These are phyloP conservation scores for Apodemia duryi DNA, from an alignment of 2,888 invertebrate genomes.

Conservation along the genomic window DNA sequence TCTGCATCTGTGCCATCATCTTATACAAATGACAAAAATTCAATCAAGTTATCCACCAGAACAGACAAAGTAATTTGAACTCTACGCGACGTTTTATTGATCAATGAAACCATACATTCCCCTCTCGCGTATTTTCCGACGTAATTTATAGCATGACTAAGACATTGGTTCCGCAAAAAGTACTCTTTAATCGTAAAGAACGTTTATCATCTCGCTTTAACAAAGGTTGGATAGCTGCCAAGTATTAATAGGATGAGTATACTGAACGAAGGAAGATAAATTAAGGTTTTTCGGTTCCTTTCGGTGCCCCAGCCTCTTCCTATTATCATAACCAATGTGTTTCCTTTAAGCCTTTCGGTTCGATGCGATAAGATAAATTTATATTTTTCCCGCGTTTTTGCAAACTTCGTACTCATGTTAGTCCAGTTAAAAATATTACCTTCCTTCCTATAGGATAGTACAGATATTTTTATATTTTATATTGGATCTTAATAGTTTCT, in stretches of 20 bases:
- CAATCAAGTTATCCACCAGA: not conserved
- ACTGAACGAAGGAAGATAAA: not conserved
- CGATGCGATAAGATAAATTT: too few species aligned
- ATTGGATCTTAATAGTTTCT: too few species aligned
- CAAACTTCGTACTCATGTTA: too few species aligned
- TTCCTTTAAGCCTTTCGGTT: too few species aligned
- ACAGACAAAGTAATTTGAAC: slow-evolving; percentile 1
- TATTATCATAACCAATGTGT: too few species aligned
- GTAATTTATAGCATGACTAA: slow-evolving; percentile 12
- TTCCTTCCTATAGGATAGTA: too few species aligned
- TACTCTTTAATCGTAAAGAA: not conserved
- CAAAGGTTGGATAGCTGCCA: not conserved
- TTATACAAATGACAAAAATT: not conserved
- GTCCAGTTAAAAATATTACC: too few species aligned
- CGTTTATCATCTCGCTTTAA: not conserved
- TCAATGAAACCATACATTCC: slow-evolving; percentile 10
- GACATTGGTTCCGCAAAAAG: slow-evolving; percentile 7
- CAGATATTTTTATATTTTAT: too few species aligned
- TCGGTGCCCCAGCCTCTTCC: too few species aligned
- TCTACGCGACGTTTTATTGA: not conserved
- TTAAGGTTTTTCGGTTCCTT: not conserved
- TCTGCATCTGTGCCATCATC: too few species aligned
- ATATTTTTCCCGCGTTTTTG: too few species aligned
- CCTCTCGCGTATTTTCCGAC: slow-evolving; percentile 7
- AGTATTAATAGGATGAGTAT: not conserved